Conservation (phyloP, 1,140 invertebrate species). For the Rhyzopertha dominica region DNA sequence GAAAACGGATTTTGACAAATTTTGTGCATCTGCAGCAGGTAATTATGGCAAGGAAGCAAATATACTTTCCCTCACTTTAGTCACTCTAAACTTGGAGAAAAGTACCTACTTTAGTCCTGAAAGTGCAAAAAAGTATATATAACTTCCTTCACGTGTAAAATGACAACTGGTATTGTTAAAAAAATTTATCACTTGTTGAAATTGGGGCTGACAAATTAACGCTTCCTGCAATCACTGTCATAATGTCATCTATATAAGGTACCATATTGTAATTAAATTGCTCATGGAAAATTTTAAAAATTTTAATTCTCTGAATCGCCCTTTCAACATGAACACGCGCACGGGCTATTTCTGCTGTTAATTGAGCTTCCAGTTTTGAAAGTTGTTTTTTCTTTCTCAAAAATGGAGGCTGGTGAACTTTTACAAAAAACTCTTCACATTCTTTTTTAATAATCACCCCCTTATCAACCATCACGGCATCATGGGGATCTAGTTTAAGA, state of each 20-base stretch:
- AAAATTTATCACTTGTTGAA: constrained; percentile 4
- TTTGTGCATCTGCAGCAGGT: too few species aligned
- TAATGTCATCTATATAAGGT: constrained; percentile 6
- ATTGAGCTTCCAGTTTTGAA: background rate
- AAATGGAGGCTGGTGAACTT: constrained; percentile 10
- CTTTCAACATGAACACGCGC: constrained; percentile 12
- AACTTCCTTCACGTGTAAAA: too few species aligned
- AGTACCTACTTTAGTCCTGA: too few species aligned
- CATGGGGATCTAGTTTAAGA: constrained; percentile 5
- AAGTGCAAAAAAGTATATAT: too few species aligned
- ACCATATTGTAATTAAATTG: constrained; percentile 6
- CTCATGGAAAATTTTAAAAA: constrained; percentile 1
- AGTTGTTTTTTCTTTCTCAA: constrained; percentile 7
- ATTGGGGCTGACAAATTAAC: constrained; percentile 9
- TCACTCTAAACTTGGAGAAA: too few species aligned
- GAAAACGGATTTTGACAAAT: too few species aligned
- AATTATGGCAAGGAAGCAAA: too few species aligned
- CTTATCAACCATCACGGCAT: constrained; percentile 14
- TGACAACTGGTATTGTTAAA: too few species aligned
- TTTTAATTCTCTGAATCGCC: constrained; percentile 10
- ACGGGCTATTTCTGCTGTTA: constrained; percentile 8
- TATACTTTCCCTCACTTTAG: too few species aligned
- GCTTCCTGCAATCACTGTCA: background rate
- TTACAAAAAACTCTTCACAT: constrained; percentile 9
- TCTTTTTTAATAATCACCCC: constrained; percentile 8